Conservation (phyloP, 1,140 invertebrate species). For the Grapholita molesta region DNA sequence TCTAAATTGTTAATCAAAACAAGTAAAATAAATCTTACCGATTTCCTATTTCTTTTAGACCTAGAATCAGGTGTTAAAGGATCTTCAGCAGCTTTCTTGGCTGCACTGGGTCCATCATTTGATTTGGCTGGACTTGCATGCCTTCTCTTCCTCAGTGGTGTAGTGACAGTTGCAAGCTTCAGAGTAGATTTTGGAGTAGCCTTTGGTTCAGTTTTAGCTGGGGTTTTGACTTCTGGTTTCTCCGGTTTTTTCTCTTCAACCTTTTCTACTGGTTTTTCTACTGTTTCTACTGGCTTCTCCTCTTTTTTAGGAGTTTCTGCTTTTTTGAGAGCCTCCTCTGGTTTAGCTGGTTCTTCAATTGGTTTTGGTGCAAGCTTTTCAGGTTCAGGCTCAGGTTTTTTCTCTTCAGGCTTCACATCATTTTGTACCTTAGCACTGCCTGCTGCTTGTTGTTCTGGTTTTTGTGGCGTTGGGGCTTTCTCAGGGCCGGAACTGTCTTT, state of each 20-base stretch:
- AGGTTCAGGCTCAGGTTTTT: conserved; percentile 41
- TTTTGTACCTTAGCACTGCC: conserved; percentile 47
- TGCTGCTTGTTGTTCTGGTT: conserved; percentile 32
- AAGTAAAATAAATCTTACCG: conserved; percentile 41
- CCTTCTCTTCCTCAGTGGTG: conserved; percentile 74
- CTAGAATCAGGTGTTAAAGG: conserved; percentile 56
- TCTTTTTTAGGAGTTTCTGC: conserved; percentile 31
- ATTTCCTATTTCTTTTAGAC: conserved; percentile 71
- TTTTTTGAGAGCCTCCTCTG: conserved; percentile 42
- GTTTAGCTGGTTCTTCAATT: conserved; percentile 29
- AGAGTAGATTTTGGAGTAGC: conserved; percentile 70
- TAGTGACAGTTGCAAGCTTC: conserved; percentile 77
- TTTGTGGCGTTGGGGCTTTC: conserved; percentile 42
- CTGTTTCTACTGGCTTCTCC: conserved; percentile 34
- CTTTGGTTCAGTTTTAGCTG: conserved; percentile 50
- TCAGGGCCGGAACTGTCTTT: conserved; percentile 58
- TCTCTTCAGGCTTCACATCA: conserved; percentile 43
- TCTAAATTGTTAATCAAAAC: background rate
- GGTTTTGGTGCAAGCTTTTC: conserved; percentile 24
- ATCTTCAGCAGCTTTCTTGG: conserved; percentile 58
- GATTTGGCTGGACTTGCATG: conserved; percentile 59
- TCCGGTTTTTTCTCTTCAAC: conserved; percentile 42
- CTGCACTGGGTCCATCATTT: conserved; percentile 50
- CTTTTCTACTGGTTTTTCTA: conserved; percentile 42
- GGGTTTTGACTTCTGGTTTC: conserved; percentile 48